phyloP scores from a whole-genome alignment of 2,113 vertebrate genomes.

The Spheniscus mendiculus region DNA sequence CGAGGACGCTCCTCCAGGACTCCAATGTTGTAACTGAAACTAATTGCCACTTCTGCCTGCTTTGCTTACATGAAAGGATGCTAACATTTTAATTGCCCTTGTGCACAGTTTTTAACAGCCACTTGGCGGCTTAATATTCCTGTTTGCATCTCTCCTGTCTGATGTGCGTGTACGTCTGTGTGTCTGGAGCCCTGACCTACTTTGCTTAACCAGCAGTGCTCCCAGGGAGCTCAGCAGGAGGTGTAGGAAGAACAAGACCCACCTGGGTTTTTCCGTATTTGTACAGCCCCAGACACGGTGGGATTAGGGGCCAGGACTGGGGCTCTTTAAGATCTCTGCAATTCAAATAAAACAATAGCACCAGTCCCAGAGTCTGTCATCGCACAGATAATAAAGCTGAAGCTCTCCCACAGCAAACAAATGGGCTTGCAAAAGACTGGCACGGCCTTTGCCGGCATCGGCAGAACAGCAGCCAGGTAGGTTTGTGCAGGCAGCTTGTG shows the following conservation, averaged over 20 bases:
- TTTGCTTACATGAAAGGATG: background rate
- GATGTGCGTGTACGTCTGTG: background rate
- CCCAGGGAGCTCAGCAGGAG: background rate
- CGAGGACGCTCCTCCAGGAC: background rate
- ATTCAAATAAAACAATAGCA: background rate
- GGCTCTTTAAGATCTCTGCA: background rate
- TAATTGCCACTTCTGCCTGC: background rate
- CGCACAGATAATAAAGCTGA: background rate
- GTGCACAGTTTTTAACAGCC: background rate
- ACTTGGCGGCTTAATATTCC: background rate
- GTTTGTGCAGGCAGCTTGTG: background rate
- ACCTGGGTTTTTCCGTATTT: background rate
- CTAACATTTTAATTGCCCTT: slow-evolving; percentile 19
- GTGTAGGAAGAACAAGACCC: background rate
- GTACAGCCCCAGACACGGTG: background rate
- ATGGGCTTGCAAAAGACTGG: background rate
- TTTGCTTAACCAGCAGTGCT: background rate
- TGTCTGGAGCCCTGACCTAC: background rate
- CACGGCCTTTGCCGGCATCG: accelerated
- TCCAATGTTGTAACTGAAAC: background rate
- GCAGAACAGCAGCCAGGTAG: accelerated
- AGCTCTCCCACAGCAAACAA: background rate
- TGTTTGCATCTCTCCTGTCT: background rate
- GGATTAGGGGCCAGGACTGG: background rate
- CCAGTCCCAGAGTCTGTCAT: background rate